Evolutionary conservation across 2,113 vertebrate species (phyloP), one percentile per base, ranked within the genome.

Genomic region (Syngnathus typhle): DNA sequence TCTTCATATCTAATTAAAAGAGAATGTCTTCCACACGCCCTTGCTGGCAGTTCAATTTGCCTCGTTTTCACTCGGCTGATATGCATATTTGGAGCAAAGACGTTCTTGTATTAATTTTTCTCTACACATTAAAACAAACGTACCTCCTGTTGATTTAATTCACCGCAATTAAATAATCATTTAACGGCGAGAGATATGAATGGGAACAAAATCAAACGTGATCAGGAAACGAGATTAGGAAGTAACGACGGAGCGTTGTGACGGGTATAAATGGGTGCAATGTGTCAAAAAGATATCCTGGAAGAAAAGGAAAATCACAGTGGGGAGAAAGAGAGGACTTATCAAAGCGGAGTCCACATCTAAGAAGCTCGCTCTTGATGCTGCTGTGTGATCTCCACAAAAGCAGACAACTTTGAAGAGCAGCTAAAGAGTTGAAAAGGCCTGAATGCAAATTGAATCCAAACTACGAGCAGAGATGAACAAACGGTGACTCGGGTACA

Each of bases 1-100:
- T 80, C 60, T 41, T 85, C 83, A 75, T 60, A 79, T 82, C 87
- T 87, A 88, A 90, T 91, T 88, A 90, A 90, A 89, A 81, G 69
- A 70, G 76, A 85, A 87, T 81, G 86, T 90, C 82, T 84, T 75
- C 74, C 69, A 67, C 75, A 69, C 72, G 60, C 69, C 82, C 74
- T 56, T 62, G 73, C 38, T 21, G 83, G 82, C 81, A 86, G 65
- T 80, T 85, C 76, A 75, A 73, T 86, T 78, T 55, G n/a, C 71
- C 73, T 82, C 23, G 23, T 80, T 85, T 86, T 85, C 78, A 71
- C 76, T 74, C 60, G 19, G 61, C 38, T 82, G 81, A 74, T 67
- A 70, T 64, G 64, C 62, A 21, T 10, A 75, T 60, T 70, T 61
- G 54, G 39, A 43, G n/a, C 47, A 46, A n/a, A 39, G 37, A 41